Evolutionary conservation across 2,113 vertebrate genomes (phyloP), one percentile per base, ranked within the genome.

Genomic region (Pedionomus torquatus): DNA sequence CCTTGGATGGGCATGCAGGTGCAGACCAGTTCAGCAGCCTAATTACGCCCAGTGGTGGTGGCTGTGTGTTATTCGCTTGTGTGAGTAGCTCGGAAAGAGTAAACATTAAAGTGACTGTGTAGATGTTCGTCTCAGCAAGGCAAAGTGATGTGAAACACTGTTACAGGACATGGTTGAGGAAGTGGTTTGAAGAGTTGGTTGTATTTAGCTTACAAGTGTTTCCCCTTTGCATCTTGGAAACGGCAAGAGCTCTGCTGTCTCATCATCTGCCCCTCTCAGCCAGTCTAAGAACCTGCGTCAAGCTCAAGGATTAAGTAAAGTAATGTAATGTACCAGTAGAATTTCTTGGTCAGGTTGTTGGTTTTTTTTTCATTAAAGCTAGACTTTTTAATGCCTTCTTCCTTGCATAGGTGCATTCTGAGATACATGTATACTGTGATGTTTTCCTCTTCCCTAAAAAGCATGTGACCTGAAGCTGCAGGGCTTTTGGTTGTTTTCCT

Each of bases 1-100:
- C 71, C 37, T 30, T 43, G 17, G 17, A 30, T 5, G 17, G 49
- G 55, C 30, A 78, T 6, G 51, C 18, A 25, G 74, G 9, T 39
- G 30, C 75, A 86, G 66, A 97, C 84, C 13, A 48, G 87, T 91
- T 83, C 52, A 49, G 75, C 87, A 74, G 90, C 81, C 15, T 76
- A 1, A 17, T 92, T 17, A 24, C 1, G 1, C 21, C 68, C 44
- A 3, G 19, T 55, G 82, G 16, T 63, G 72, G 25, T 65, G 41
- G 33, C 60, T 83, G 39, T 3, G 0, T 61, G 83, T 48, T 51
- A 10, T 23, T 65, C 65, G 28, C 33, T 21, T 66, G 26, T 46
- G 15, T 43, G 49, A 51, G 49, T 23, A 78, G 44, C 37, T 69
- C 55, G 23, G 33, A 46, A 92, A 30, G 35, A 55, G 30, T 44